Evolutionary conservation across 2,797 vertebrate species (phyloP), one percentile per base, ranked within the genome.

Genomic region (Rhinoraja longicauda): DNA sequence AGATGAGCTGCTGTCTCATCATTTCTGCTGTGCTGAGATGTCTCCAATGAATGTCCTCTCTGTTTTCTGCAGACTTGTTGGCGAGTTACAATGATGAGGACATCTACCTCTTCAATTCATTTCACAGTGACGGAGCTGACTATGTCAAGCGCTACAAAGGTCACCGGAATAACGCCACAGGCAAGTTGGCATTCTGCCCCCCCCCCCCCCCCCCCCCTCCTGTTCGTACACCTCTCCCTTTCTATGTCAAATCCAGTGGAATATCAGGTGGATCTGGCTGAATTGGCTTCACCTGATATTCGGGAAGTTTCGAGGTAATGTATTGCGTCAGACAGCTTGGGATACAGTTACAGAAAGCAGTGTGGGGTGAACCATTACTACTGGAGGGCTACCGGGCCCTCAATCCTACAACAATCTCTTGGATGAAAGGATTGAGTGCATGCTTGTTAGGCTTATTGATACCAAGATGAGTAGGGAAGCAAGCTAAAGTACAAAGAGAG

Each of bases 41-140:
- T 94, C 93, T 93, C 93, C 93, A 78, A 93, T 90, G 79, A 93
- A 5, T 72, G 45, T 13, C 13, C 53, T 84, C 21, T 62, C 45
- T 62, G 64, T 0, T 94, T 39, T 64, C 57, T 94, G 13, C 96
- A 99, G 98, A 99, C 95, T 97, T 99, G 93, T 95, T 99, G 95
- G 97, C 97, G 94, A 99, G 97, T 96, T 99, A 99, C 96, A 99
- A 99, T 0, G 98, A 99, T 0, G 98, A 99, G 93, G 98, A 99
- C 95, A 98, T 99, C 95, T 99, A 99, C 94, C 97, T 99, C 94
- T 99, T 99, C 95, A 97, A 99, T 96, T 96, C 98, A 3, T 97
- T 97, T 93, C 98, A 99, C 97, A 98, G 98, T 6, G 98, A 99
- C 0, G 98, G 98, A 0, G 98, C 98, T 0, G 97, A 99, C 94